Conservation (phyloP, 2,888 invertebrate species). For the Amphimallon solstitiale region DNA sequence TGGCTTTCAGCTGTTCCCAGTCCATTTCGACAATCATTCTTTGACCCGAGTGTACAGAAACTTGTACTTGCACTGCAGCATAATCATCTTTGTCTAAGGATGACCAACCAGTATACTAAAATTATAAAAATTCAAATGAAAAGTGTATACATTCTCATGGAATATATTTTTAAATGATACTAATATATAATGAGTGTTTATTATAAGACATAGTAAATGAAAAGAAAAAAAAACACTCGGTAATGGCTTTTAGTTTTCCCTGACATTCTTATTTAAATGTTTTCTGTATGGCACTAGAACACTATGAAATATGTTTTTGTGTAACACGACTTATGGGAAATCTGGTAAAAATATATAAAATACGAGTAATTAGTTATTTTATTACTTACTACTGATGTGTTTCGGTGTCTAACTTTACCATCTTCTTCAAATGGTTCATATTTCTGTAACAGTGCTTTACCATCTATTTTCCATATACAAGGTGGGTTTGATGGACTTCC, state of each 20-base stretch:
- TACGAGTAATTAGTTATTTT: neutral
- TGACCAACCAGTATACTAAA: slow-evolving; percentile 63
- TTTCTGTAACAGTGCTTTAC: slow-evolving; percentile 64
- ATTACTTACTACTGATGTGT: slow-evolving; percentile 60
- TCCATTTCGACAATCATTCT: slow-evolving; percentile 58
- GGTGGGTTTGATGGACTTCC: slow-evolving; percentile 59
- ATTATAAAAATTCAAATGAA: slow-evolving; percentile 8
- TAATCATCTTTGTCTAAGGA: slow-evolving; percentile 60
- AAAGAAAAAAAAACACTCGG: no score
- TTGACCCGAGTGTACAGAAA: slow-evolving; percentile 56
- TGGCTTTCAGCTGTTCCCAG: slow-evolving; percentile 58
- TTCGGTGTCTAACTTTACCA: slow-evolving; percentile 58
- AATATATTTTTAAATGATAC: no score
- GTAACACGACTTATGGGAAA: neutral
- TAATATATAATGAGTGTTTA: no score
- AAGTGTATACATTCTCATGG: no score
- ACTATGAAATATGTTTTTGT: no score
- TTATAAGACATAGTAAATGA: no score
- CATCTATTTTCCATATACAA: slow-evolving; percentile 62
- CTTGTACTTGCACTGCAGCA: slow-evolving; percentile 58
- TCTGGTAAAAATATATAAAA: neutral
- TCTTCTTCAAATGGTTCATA: slow-evolving; percentile 62
- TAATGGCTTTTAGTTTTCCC: no score
- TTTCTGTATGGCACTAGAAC: no score
- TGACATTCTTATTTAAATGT: no score